Base-by-base conservation (phyloP, 2,888 invertebrate genomes). In the Limnephilus marmoratus region DNA sequence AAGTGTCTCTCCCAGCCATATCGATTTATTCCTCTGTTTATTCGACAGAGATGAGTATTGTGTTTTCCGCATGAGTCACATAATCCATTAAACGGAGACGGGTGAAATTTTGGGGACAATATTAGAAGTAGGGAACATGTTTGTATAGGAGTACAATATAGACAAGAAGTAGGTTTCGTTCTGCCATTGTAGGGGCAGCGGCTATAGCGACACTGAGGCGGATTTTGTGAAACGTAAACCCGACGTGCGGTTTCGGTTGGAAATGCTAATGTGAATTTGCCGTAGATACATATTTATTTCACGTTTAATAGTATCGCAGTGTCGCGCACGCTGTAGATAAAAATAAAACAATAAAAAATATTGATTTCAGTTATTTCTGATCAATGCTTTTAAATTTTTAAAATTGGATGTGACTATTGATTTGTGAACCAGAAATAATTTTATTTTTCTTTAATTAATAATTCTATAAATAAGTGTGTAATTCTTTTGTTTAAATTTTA, bases 11-110 rank as follows among this genome's bases (percentile, higher is more conserved):
- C 86, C 29, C 13, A 49, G 34, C 34, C 34, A 31, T 87, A 87
- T 87, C 87, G 87, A 87, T 87, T 87, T 87, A 87, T 53, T 29
- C 68, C 53, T 68, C 87, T 87, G 68, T 87, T 87, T 87, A 53
- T 87, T 53, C 87, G 31, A 68, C 31, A 68, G 87, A 87, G 87
- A 87, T 87, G 87, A 87, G 87, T 68, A 87, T 87, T 87, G 87
- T 87, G 68, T 31, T 87, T 87, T 87, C 87, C 87, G 87, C 87
- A 68, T 87, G 87, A 87, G 53, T 87, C 87, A 87, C 87, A 87
- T 34, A 87, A 87, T 87, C 87, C 87, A 87, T 87, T 87, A 87
- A 53, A 68, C 4, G 87, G 53, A 31, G 68, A 53, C 15, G 31
- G 68, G 45, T 29, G 41, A 45, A 86, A 45, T 49, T 87, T 87